Evolutionary conservation across 2,888 invertebrate genomes (phyloP), one percentile per base, ranked within the genome.

Genomic region (Miltochrista miniata): DNA sequence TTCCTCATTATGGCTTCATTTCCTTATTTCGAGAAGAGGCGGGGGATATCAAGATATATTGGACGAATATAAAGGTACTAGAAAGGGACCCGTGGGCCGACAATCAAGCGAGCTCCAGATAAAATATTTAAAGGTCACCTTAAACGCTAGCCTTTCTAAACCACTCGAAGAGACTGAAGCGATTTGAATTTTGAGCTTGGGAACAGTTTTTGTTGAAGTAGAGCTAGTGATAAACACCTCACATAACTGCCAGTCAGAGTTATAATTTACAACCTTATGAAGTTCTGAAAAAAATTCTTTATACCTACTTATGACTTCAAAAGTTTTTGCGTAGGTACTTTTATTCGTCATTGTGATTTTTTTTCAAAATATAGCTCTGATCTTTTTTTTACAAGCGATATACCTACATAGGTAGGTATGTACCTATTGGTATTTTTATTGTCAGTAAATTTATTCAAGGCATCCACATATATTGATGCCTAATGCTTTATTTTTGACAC

Each of bases 91-190:
- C 83, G 79, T 81, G 85, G 83, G 86, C 85, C 81, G 85, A 82
- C 88, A 87, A 89, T 89, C 87, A 85, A 83, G 78, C 78, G 74
- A 79, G 83, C 83, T 85, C 76, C 78, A 88, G 88, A 89, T 90
- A 88, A 90, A 89, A 88, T 89, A 89, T 88, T 87, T 87, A 87
- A 84, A 89, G 87, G 86, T 87, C 85, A 85, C 79, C 79, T 82
- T 80, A 73, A 72, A 67, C 60, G 71, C 70, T 71, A 72, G 79
- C 72, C 73, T 76, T 76, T 74, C 66, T 63, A 74, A 75, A 74
- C 67, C 72, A 75, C 74, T 81, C 68, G 74, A 74, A 74, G 74
- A 71, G 69, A 72, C 74, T 76, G 72, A 73, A 76, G 76, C 77
- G 73, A 79, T 86, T 85, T 77, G 79, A 84, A 85, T 84, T 83